phyloP scores from a whole-genome alignment of 64 coral and sea anemone species.

The Pocillopora verrucosa region DNA sequence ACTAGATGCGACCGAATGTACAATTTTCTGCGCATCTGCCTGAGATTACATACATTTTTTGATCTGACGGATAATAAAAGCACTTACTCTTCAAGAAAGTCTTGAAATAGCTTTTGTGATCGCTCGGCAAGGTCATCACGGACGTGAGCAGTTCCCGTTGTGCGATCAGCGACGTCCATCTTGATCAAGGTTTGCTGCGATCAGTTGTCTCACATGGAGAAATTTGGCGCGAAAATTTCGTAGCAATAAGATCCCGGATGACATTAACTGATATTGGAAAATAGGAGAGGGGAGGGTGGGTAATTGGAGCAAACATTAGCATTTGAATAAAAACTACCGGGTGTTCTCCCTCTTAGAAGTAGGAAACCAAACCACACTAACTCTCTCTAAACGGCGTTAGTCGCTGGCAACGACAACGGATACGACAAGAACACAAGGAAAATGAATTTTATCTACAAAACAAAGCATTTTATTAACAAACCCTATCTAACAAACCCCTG shows the following conservation, averaged over 20 bases:
- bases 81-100: slow-evolving; percentile 99
- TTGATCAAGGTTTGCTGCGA: slow-evolving; percentile 6
- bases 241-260: slow-evolving; percentile 74
- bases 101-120: slow-evolving; percentile 99
- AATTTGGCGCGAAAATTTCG: slow-evolving; percentile 97
- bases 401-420: too few relatives aligned
- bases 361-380: background rate
- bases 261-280: background rate
- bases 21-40: background rate
- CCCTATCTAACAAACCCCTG: too few relatives aligned
- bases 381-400: too few relatives aligned
- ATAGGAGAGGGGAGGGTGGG: background rate
- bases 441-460: too few relatives aligned
- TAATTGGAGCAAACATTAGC: too few relatives aligned
- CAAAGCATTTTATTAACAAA: too few relatives aligned
- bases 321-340: too few relatives aligned
- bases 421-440: too few relatives aligned
- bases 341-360: too few relatives aligned
- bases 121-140: slow-evolving; percentile 94
- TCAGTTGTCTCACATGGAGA: slow-evolving; percentile 58
- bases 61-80: background rate
- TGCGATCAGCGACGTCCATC: slow-evolving; percentile 99
- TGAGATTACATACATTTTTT: background rate
- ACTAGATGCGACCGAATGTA: background rate
- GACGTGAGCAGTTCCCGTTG: slow-evolving; percentile 78